These are phyloP conservation scores for Aleiodes alternator DNA, from an alignment of 2,888 invertebrate genomes.

Conservation along the genomic window DNA sequence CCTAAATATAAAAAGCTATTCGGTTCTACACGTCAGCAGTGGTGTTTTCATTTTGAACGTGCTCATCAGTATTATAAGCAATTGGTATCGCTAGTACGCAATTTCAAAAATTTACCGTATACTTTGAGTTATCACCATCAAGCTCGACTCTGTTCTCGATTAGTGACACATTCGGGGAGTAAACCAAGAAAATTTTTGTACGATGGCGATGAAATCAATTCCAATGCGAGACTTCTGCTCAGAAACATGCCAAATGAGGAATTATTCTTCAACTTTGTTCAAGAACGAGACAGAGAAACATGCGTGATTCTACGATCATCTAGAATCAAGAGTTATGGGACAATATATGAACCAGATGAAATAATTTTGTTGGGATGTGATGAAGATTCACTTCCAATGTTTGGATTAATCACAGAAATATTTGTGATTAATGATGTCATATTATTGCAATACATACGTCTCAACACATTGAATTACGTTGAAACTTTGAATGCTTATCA, in stretches of 20 bases:
- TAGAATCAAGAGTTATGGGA: conserved; percentile 38
- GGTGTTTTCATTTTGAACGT: conserved; percentile 56
- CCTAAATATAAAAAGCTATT: conserved; percentile 52
- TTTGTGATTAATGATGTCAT: background rate
- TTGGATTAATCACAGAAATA: conserved; percentile 8
- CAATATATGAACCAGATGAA: conserved; percentile 24
- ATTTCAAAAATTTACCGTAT: conserved; percentile 56
- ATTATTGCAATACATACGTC: background rate
- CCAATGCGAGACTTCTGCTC: conserved; percentile 2
- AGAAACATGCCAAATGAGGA: conserved; percentile 7
- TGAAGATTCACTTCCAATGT: conserved; percentile 31
- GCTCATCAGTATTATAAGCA: conserved; percentile 54
- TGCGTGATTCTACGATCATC: conserved; percentile 41
- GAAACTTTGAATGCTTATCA: conserved; percentile 7
- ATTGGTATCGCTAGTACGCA: conserved; percentile 50
- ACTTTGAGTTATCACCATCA: conserved; percentile 53
- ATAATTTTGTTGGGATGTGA: conserved; percentile 37
- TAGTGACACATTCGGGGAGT: conserved; percentile 27
- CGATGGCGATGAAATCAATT: conserved; percentile 37
- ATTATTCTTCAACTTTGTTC: conserved; percentile 38
- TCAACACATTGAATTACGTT: conserved; percentile 12
- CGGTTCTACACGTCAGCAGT: conserved; percentile 54
- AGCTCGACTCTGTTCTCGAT: conserved; percentile 47
- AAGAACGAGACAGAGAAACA: conserved; percentile 35
- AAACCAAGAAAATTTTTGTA: conserved; percentile 46